A percentile compares a stretch with the other conserved stretches of the same genome.
Evolutionary conservation across 1,140 invertebrate genomes (phyloP).

Genomic region (Orius insidiosus): DNA sequence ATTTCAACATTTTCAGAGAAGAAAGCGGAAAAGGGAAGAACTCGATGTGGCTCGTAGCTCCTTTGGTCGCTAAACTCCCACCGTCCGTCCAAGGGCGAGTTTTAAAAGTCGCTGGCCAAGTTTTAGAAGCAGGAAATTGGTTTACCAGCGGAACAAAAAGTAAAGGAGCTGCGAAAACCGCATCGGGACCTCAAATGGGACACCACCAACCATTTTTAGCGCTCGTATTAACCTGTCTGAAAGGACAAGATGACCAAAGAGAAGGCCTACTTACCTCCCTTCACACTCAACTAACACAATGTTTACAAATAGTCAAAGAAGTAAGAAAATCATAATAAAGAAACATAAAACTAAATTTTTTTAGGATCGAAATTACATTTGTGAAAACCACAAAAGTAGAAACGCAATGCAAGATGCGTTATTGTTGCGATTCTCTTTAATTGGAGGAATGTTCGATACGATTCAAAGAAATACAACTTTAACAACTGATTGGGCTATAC

Average conservation of each 20-base stretch:
- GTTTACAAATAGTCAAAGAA: constrained; percentile 53
- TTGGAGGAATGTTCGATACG: constrained; percentile 91
- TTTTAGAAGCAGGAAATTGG: constrained; percentile 59
- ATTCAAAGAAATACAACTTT: constrained; percentile 76
- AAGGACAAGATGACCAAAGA: constrained; percentile 87
- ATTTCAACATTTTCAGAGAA: constrained; percentile 12
- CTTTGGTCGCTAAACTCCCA: constrained; percentile 79
- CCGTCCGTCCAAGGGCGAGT: constrained; percentile 81
- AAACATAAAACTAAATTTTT: constrained; percentile 5
- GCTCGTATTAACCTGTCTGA: constrained; percentile 80
- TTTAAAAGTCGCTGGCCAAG: constrained; percentile 70
- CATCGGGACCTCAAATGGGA: constrained; percentile 12
- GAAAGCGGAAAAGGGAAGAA: constrained; percentile 26
- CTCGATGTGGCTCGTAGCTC: constrained; percentile 85
- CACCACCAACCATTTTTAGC: constrained; percentile 87
- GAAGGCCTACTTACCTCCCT: constrained; percentile 81
- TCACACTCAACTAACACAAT: constrained; percentile 78
- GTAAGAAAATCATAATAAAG: constrained; percentile 26
- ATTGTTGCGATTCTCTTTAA: constrained; percentile 72
- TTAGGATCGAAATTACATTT: constrained; percentile 31
- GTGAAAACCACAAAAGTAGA: constrained; percentile 35
- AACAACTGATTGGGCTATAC: constrained; percentile 83
- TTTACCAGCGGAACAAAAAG: constrained; percentile 20
- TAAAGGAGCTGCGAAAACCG: constrained; percentile 11
- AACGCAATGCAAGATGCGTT: constrained; percentile 59